Conservation (phyloP, 2,888 invertebrate genomes). For the Orthonevra nobilis region DNA sequence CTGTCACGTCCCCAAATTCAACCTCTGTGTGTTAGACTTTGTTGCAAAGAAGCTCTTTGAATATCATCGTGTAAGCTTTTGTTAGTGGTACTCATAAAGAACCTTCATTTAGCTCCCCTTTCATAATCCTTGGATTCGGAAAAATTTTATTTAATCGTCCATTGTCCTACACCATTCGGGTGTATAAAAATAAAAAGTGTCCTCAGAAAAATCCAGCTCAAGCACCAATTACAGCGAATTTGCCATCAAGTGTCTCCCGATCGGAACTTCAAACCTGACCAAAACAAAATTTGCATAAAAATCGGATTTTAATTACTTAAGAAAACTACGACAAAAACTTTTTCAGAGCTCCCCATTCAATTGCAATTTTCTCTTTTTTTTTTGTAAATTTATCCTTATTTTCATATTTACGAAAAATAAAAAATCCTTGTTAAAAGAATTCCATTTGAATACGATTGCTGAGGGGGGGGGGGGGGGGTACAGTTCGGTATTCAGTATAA, state of each 20-base stretch:
- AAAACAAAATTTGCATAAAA: conserved; percentile 9
- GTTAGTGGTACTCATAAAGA: too few species aligned
- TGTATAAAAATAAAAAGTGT: too few species aligned
- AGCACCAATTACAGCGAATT: conserved; percentile 62
- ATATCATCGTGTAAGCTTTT: too few species aligned
- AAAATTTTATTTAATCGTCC: too few species aligned
- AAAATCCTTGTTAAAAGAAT: conserved; percentile 62
- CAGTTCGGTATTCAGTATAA: conserved; percentile 7
- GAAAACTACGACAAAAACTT: conserved; percentile 63
- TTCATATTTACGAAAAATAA: conserved; percentile 44
- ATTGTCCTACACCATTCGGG: too few species aligned
- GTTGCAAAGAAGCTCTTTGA: too few species aligned
- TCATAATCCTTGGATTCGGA: too few species aligned
- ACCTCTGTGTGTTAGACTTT: too few species aligned
- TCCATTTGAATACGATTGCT: conserved; percentile 60
- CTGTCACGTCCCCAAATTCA: too few species aligned
- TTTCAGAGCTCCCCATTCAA: conserved; percentile 31
- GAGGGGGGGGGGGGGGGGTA: conserved; percentile 7
- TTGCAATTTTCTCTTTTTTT: conserved; percentile 1
- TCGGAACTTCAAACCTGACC: conserved; percentile 37
- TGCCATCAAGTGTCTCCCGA: conserved; percentile 61
- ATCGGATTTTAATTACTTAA: conserved; percentile 65
- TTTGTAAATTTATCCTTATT: conserved; percentile 12
- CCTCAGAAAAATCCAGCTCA: conserved; percentile 36
- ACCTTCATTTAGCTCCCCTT: too few species aligned